Base-by-base conservation (phyloP, 2,888 invertebrate species). In the Heliconius erato region DNA sequence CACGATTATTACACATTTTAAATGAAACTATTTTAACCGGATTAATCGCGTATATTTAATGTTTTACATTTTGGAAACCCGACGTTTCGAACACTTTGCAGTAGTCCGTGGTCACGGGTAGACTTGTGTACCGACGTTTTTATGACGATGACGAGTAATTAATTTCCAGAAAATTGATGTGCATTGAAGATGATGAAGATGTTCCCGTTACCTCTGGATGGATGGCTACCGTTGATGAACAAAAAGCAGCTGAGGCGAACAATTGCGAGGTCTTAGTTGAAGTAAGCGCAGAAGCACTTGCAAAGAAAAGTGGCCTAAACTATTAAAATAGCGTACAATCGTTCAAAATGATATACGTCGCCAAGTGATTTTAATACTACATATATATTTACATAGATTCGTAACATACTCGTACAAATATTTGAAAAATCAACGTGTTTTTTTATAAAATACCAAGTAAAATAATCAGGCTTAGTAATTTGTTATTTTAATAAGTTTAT, bases 151-250 rank as follows among this genome's bases (percentile, higher is more conserved):
- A 26, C 9, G 0, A 12, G 26, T 11, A 28, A 72, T 67, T 26
- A 9, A n/a, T 19, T 67, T 67, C 14, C 68, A 91, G 91, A 81
- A 85, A 88, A 7, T 23, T 86, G 6, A 79, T 90, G 28, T 90
- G 91, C 74, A 88, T 87, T 59, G 89, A 89, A 19, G 79, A 89
- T 5, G 28, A 28, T 28, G 28, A 28, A 28, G 86, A 86, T 32
- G 84, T 92, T 4, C 87, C 89, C 0, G 80, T 90, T 82, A 87
- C 89, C 0, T 87, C 86, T 68, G 89, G 88, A 0, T 89, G 89
- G 88, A 87, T 89, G 87, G 87, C 88, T 3, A 85, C 89, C 23
- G 74, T 82, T 12, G 89, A 88, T 3, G 86, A 89, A 0, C 90
- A 89, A 81, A 88, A 85, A 32, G 88, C 89, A 9, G 89, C 90